These are phyloP conservation scores for Micrasema minimum DNA, from an alignment of 1,140 invertebrate genomes.

Conservation along the genomic window DNA sequence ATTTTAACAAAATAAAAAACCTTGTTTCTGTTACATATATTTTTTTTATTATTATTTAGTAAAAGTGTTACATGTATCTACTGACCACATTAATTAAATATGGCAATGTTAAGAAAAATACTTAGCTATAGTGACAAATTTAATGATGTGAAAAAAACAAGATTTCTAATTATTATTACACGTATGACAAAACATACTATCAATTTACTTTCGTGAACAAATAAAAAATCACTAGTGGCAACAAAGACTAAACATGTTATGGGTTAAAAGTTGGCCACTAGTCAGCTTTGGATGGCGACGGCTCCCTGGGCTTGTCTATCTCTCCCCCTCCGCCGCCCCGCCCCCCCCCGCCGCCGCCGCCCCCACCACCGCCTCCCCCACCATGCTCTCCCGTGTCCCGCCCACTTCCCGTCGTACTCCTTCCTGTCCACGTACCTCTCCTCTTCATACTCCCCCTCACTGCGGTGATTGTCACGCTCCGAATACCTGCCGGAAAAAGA, in stretches of 20 bases:
- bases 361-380: constrained; percentile 65
- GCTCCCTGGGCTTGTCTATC: constrained; percentile 57
- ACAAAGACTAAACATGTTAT: constrained; percentile 25
- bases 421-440: constrained; percentile 70
- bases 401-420: constrained; percentile 72
- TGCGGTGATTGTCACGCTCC: constrained; percentile 73
- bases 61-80: neutral
- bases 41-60: constrained; percentile 21
- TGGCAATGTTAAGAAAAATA: too few relatives aligned
- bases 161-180: neutral
- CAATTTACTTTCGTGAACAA: constrained; percentile 20
- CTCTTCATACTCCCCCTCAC: constrained; percentile 77
- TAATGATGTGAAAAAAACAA: too few relatives aligned
- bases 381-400: constrained; percentile 63
- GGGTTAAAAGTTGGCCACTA: constrained; percentile 55
- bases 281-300: constrained; percentile 55
- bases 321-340: constrained; percentile 55
- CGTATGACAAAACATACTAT: constrained; percentile 23
- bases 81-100: too few relatives aligned
- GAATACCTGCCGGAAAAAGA: constrained; percentile 57
- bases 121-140: too few relatives aligned
- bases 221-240: constrained; percentile 10
- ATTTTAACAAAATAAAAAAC: constrained; percentile 9
- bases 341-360: constrained; percentile 58
- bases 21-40: constrained; percentile 28